A percentile compares a stretch with the other conserved stretches of the same genome.
Evolutionary conservation across 1,140 invertebrate genomes (phyloP).

Genomic region (Lethocerus indicus): DNA sequence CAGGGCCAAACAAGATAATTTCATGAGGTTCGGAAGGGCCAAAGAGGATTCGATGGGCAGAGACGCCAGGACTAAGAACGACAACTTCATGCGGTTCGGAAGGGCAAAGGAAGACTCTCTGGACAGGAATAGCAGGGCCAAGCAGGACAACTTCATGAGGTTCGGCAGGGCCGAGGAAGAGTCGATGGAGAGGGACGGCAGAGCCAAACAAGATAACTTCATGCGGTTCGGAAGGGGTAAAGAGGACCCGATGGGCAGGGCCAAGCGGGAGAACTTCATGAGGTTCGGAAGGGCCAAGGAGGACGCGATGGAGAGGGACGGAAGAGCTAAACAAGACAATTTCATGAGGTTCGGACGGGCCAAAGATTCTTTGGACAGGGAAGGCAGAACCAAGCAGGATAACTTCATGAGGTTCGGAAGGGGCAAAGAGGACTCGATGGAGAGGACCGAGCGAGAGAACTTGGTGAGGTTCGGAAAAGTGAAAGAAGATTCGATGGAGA

Average conservation of each 20-base stretch:
- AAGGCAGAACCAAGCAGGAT: slow-evolving; percentile 15
- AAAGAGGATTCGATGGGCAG: slow-evolving; percentile 13
- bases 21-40: slow-evolving; percentile 20
- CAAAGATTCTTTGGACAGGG: slow-evolving; percentile 7
- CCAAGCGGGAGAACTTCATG: slow-evolving; percentile 6
- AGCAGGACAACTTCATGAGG: slow-evolving; percentile 20
- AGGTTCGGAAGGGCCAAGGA: slow-evolving; percentile 3
- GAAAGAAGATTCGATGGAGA: neutral
- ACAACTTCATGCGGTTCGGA: slow-evolving; percentile 18
- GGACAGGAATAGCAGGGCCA: neutral
- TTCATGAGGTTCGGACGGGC: slow-evolving; percentile 10
- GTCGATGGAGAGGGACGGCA: slow-evolving; percentile 1
- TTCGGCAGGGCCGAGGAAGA: slow-evolving; percentile 18
- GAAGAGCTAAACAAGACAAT: neutral
- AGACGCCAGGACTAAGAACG: neutral
- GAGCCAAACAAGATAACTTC: slow-evolving; percentile 3
- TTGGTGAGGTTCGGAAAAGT: neutral
- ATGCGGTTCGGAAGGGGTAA: slow-evolving; percentile 5
- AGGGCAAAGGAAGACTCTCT: slow-evolving; percentile 5
- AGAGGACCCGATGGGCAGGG: neutral
- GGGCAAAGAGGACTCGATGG: slow-evolving; percentile 13
- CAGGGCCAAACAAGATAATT: slow-evolving; percentile 15
- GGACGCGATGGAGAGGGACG: neutral
- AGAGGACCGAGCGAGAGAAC: slow-evolving; percentile 3
- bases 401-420: slow-evolving; percentile 23